Conservation (phyloP, 1,140 invertebrate genomes). For the Drepana arcuata region DNA sequence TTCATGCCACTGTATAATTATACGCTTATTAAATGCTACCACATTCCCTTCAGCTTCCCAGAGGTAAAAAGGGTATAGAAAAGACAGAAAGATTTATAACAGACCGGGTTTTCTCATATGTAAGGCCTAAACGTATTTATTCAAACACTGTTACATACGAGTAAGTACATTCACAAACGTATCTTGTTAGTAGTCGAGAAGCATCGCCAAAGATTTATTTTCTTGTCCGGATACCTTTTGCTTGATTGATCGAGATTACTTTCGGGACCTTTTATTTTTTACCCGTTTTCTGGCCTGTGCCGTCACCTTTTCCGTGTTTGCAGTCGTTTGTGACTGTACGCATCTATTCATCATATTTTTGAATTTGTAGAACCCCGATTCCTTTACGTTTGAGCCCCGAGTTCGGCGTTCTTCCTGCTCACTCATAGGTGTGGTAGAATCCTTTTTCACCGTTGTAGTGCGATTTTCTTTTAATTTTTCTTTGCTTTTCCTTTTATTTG, state of each 20-base stretch:
- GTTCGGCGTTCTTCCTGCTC: conserved; percentile 10
- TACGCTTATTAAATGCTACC: no score
- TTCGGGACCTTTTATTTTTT: conserved; percentile 17
- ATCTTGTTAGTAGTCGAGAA: conserved; percentile 18
- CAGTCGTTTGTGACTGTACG: conserved; percentile 16
- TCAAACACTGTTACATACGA: conserved; percentile 17
- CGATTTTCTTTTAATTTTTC: conserved; percentile 8
- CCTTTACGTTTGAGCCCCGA: conserved; percentile 20
- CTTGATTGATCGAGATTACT: conserved; percentile 25
- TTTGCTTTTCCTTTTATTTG: conserved; percentile 15
- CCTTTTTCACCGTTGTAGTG: conserved; percentile 10
- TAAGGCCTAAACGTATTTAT: conserved; percentile 23
- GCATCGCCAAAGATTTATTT: conserved; percentile 9
- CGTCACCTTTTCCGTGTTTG: conserved; percentile 5
- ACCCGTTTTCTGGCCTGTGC: conserved; percentile 16
- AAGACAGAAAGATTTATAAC: no score
- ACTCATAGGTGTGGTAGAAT: neutral
- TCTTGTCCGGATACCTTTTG: conserved; percentile 5
- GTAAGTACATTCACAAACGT: conserved; percentile 18
- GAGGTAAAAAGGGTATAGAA: no score
- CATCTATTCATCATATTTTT: conserved; percentile 25
- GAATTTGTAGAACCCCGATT: conserved; percentile 27
- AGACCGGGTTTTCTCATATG: no score
- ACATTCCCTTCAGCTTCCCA: no score
- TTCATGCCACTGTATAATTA: no score